Conservation (phyloP, 2,888 invertebrate genomes). For the Cephus sareptanus region DNA sequence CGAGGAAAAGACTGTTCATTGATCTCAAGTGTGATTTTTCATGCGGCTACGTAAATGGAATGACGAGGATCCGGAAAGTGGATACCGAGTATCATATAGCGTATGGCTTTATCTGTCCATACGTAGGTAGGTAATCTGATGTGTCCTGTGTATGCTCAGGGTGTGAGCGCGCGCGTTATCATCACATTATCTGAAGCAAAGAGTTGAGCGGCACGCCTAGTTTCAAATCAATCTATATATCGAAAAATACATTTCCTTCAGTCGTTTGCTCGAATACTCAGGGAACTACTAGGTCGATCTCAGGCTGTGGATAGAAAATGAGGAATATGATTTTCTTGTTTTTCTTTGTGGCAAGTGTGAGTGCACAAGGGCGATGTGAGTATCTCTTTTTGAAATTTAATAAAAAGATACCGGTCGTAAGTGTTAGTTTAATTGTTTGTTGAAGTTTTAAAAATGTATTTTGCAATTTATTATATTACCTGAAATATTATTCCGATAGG, state of each 20-base stretch:
- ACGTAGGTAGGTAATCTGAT: not conserved
- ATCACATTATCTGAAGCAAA: conserved; percentile 25
- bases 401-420: not conserved
- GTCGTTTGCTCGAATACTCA: not conserved
- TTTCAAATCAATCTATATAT: conserved; percentile 16
- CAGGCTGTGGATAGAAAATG: not conserved
- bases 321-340: not conserved
- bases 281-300: not conserved
- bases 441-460: not conserved
- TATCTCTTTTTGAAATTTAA: not conserved
- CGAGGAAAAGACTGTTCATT: not conserved
- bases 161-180: conserved; percentile 27
- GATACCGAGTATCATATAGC: not conserved
- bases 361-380: not conserved
- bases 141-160: conserved; percentile 8
- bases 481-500: not conserved
- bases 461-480: not conserved
- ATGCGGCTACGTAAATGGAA: not conserved
- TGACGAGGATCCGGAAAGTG: not conserved
- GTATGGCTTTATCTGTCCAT: not conserved
- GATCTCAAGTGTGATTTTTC: not conserved
- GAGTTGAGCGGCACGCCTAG: conserved; percentile 31
- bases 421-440: not conserved
- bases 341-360: not conserved
- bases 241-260: not conserved